Evolutionary conservation across 1,140 invertebrate genomes (phyloP), one percentile per base, ranked within the genome.

Genomic region (Hylyphantes graminicola): DNA sequence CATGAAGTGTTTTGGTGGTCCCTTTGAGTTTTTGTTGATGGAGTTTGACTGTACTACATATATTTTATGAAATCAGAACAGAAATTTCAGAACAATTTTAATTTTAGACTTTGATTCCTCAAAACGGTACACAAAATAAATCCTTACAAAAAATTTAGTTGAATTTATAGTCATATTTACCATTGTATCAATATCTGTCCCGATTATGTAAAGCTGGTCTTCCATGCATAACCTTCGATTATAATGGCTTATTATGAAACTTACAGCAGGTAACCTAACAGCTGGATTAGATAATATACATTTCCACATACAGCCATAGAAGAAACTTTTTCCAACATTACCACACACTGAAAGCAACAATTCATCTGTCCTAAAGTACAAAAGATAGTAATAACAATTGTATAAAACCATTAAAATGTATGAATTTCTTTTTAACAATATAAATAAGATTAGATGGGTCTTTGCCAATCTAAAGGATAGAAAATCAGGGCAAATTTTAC

Each of bases 221-320:
- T 95, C 94, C 92, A 96, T 95, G 12, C 93, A 91, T 83, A 94
- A 89, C 87, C 94, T 95, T 88, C 94, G 94, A 88, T 96, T 96
- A 87, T 95, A 97, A 90, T 97, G 95, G 19, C 92, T 91, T 75
- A 96, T 90, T 53, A 96, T 92, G 89, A 94, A 97, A 21, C 93
- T 93, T 84, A 96, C 94, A 17, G 95, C 96, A 7, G 95, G 94
- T 85, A 97, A 90, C 68, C 96, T 92, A n/a, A 97, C 94, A 8
- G 93, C 92, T 21, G 95, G 94, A 91, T 95, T 96, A 51, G 94
- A 94, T 51, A 94, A 92, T 21, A 97, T 92, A 88, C 94, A 95
- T 88, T 97, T 94, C 96, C 96, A 98, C 2, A 98, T 90, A 88
- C 95, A 95, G 0, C 94, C 94, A 89, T 96, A 97, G 90, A 97